Base-by-base conservation (phyloP, 1,140 invertebrate species). In the Cotesia chilonis region DNA sequence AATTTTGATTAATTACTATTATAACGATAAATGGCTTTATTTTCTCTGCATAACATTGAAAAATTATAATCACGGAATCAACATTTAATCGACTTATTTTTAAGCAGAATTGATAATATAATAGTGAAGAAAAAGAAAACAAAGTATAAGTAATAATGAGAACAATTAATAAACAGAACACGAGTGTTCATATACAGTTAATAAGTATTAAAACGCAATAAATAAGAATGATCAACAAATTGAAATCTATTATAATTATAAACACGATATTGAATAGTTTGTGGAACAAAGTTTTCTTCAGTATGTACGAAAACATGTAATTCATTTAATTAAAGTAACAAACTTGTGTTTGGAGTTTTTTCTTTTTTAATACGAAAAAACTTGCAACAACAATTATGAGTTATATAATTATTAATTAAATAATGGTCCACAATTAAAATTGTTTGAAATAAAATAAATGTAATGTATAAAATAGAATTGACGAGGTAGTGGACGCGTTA, bases 401-500 rank as follows among this genome's bases (percentile, higher is more conserved):
- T 37, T 38, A 37, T 20, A 10, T 20, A 37, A 37, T 63, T 47
- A 61, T 28, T 51, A 3, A 54, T 55, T 37, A 64, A 64, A 54
- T 64, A 37, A 51, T 52, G 47, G 47, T 66, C 47, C 64, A 66
- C 64, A 66, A 12, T 54, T 28, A 28, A 28, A 51, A 70, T 63
- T 52, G 28, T 20, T 64, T 55, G n/a, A 20, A 17, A 51, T 35
- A 57, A 38, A 57, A 38, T 57, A 57, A 28, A 38, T 47, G 10
- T 47, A 47, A 67, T 55, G 59, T 57, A 55, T 54, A 73, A 69
- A 69, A 73, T 51, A 65, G 9, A 64, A 70, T 64, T 74, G 60
- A 51, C 70, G 72, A 74, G 72, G 63, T 74, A 74, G 72, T 74
- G 68, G 68, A 74, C 72, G 72, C 67, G 37, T 70, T 68, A 61